Evolutionary conservation across 2,113 vertebrate genomes (phyloP).

Genomic region (Epinephelus fuscoguttatus): DNA sequence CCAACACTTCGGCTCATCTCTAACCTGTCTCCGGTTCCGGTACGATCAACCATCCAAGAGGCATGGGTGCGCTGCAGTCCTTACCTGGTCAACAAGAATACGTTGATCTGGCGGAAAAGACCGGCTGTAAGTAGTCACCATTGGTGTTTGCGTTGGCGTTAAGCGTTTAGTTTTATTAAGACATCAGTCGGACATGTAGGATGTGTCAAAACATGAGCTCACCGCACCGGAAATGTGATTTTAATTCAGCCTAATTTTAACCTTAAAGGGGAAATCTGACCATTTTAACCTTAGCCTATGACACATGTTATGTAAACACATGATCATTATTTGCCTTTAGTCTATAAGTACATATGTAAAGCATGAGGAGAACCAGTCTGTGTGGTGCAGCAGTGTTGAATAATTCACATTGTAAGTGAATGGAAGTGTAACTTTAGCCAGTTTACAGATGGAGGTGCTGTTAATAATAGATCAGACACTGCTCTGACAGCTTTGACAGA

Average conservation of each 20-base stretch:
- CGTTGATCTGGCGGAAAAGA: conserved; percentile 87
- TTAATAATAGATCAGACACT: conserved; percentile 49
- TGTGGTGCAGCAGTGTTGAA: conserved; percentile 49
- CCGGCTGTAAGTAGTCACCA: conserved; percentile 90
- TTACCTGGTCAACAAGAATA: conserved; percentile 83
- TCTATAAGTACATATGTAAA: neutral
- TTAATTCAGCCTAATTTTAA: neutral
- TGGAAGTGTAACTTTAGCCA: conserved; percentile 43
- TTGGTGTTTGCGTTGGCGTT: neutral
- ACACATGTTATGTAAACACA: neutral
- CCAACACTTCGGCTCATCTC: neutral
- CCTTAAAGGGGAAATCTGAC: conserved; percentile 7
- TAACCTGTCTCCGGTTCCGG: neutral
- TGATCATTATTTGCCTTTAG: neutral
- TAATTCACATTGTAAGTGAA: conserved; percentile 55
- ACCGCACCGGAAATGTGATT: conserved; percentile 1
- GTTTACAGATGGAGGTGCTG: neutral
- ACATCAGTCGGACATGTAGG: neutral
- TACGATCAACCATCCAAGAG: neutral
- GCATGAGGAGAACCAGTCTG: neutral
- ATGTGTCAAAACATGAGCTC: conserved; percentile 17
- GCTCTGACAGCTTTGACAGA: neutral
- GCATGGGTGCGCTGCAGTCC: conserved; percentile 90
- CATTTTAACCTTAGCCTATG: neutral
- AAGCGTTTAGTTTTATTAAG: too few species aligned